Evolutionary conservation across 1,140 invertebrate species (phyloP), one percentile per base, ranked within the genome.

Genomic region (Psilanteris sp.): DNA sequence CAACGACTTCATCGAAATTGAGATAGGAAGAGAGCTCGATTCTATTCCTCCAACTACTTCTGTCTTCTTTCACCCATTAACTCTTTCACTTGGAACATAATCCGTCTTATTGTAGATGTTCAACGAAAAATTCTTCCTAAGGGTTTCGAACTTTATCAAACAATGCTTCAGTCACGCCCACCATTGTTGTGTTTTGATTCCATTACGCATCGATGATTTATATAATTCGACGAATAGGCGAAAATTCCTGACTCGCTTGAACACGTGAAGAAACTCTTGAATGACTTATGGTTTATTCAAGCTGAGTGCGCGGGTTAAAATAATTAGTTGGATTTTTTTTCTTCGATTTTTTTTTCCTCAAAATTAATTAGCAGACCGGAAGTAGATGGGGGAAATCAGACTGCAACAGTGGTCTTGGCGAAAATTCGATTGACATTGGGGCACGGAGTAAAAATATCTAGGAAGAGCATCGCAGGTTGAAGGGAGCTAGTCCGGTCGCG

Each of bases 1-100:
- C 79, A 66, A 79, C 80, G 75, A 67, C 73, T 76, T 78, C 64
- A 81, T 82, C 79, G 72, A 72, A 80, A 81, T 74, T 76, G 73
- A 79, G 70, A 64, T 59, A 54, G 57, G 59, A 72, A 59, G 34
- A 57, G 8, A n/a, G n/a, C 5, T 15, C 48, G 26, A 55, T 32
- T 39, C 24, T 24, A 55, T 55, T 55, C 10, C 31, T 18, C 34
- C 20, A 9, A 11, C 1, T 7, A 22, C 14, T 7, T 50, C 16
- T 27, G 44, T 46, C 16, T 18, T 57, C 14, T 20, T 14, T 16
- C n/a, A 14, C 15, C 52, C 44, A 26, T 34, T 70, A 59, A 46
- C 41, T 71, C 46, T 71, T 54, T 59, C 7, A 20, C 24, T 24
- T 8, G 26, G 10, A 52, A 15, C 34, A n/a, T 50, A 64, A 64